Conservation (phyloP, 2,113 vertebrate species). For the Tor tambroides region DNA sequence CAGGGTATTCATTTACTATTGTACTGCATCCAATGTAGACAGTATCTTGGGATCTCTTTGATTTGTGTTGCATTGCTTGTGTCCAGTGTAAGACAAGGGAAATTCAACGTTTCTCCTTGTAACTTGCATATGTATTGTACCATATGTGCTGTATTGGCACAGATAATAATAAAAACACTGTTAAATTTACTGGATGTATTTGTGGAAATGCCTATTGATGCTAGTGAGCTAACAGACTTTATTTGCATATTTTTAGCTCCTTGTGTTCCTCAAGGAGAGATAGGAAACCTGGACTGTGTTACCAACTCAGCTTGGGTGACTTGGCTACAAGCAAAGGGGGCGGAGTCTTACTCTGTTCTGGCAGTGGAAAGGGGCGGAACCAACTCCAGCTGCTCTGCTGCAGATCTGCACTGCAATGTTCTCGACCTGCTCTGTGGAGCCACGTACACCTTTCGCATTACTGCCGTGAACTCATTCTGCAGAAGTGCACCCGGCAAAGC, state of each 20-base stretch:
- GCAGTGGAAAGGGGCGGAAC: slow-evolving; percentile 58
- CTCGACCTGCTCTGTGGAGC: slow-evolving; percentile 72
- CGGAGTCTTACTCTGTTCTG: slow-evolving; percentile 66
- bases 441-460: slow-evolving; percentile 70
- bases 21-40: too few species aligned
- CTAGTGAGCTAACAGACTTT: not conserved
- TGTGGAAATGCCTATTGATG: not conserved
- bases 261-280: slow-evolving; percentile 65
- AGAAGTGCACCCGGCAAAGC: slow-evolving; percentile 61
- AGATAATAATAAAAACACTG: not conserved
- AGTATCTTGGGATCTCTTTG: too few species aligned
- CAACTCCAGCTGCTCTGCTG: slow-evolving; percentile 63
- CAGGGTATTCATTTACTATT: too few species aligned
- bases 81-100: too few species aligned
- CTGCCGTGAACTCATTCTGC: slow-evolving; percentile 69
- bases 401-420: slow-evolving; percentile 64
- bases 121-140: too few species aligned
- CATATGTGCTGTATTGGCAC: not conserved
- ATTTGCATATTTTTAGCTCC: slow-evolving; percentile 68
- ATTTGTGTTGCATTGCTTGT: too few species aligned
- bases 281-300: slow-evolving; percentile 72
- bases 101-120: too few species aligned
- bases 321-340: slow-evolving; percentile 64
- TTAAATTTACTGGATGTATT: not conserved
- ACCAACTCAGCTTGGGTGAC: slow-evolving; percentile 70